Evolutionary conservation across 1,140 invertebrate species (phyloP).

Genomic region (Drosophila ananassae): DNA sequence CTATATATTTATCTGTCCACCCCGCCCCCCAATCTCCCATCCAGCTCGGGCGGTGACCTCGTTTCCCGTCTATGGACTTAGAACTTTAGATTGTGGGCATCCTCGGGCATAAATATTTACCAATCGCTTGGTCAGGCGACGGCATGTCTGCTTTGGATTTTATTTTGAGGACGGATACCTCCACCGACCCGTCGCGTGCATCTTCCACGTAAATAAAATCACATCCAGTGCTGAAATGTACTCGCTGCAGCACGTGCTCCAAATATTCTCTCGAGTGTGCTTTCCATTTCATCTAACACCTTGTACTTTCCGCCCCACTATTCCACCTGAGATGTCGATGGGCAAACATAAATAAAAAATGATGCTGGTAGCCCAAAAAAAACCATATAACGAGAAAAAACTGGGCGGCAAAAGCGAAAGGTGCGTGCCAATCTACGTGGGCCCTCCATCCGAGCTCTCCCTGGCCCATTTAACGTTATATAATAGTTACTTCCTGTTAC

Average conservation of each 20-base stretch:
- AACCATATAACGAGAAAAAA: slow-evolving; percentile 13
- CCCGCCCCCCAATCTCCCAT: background rate
- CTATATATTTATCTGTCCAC: background rate
- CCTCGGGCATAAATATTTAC: slow-evolving; percentile 66
- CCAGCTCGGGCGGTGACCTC: slow-evolving; percentile 25
- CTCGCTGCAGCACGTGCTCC: slow-evolving; percentile 66
- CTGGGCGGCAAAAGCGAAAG: slow-evolving; percentile 35
- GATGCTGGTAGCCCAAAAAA: slow-evolving; percentile 51
- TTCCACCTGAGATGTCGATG: slow-evolving; percentile 40
- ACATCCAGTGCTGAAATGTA: slow-evolving; percentile 65
- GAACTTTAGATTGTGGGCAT: slow-evolving; percentile 35
- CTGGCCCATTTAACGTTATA: slow-evolving; percentile 63
- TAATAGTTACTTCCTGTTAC: slow-evolving; percentile 70
- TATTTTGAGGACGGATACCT: slow-evolving; percentile 14
- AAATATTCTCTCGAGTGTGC: slow-evolving; percentile 77
- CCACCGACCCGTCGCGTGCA: slow-evolving; percentile 13
- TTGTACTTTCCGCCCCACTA: slow-evolving; percentile 1
- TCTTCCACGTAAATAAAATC: slow-evolving; percentile 69
- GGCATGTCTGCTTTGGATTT: slow-evolving; percentile 43
- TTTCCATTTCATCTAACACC: slow-evolving; percentile 77
- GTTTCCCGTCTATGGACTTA: slow-evolving; percentile 28
- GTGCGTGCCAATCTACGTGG: slow-evolving; percentile 57
- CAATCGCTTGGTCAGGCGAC: slow-evolving; percentile 62
- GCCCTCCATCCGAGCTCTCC: slow-evolving; percentile 5
- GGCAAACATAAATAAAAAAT: slow-evolving; percentile 76